Evolutionary conservation across 2,113 vertebrate genomes (phyloP).

Genomic region (Vulpes vulpes): DNA sequence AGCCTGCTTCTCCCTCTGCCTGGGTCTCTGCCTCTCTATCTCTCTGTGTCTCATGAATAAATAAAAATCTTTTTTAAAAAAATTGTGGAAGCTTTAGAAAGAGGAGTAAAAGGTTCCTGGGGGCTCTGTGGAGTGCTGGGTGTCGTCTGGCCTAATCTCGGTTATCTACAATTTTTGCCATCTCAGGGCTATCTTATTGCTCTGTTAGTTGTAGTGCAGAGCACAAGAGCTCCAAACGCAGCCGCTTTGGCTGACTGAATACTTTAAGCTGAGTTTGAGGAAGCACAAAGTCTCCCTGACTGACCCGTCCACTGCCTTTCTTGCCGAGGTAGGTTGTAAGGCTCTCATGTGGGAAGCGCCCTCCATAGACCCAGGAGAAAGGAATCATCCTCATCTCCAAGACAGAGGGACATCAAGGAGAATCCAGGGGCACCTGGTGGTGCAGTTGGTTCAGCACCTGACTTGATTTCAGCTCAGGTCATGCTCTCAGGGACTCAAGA

Average conservation of each 20-base stretch:
- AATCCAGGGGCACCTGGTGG: too few relatives aligned
- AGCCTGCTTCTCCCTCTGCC: too few relatives aligned
- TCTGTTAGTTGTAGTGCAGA: not conserved
- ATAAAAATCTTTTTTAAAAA: not conserved
- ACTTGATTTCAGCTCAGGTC: too few relatives aligned
- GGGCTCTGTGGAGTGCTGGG: not conserved
- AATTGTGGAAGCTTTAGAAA: not conserved
- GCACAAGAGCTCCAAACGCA: not conserved
- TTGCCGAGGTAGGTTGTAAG: not conserved
- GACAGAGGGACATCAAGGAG: too few relatives aligned
- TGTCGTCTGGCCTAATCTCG: not conserved
- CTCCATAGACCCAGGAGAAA: not conserved
- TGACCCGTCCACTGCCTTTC: not conserved
- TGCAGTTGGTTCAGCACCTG: too few relatives aligned
- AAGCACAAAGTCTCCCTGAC: not conserved
- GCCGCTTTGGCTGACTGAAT: not conserved
- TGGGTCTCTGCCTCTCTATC: too few relatives aligned
- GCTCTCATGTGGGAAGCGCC: not conserved
- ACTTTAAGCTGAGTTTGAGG: not conserved
- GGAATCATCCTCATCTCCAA: not conserved
- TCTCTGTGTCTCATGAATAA: too few relatives aligned
- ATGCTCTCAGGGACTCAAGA: too few relatives aligned
- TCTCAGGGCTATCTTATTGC: not conserved
- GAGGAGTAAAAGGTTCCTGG: not conserved
- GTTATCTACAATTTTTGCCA: not conserved